Base-by-base conservation (phyloP, 2,797 vertebrate genomes). In the Cercopithecus petaurista region DNA sequence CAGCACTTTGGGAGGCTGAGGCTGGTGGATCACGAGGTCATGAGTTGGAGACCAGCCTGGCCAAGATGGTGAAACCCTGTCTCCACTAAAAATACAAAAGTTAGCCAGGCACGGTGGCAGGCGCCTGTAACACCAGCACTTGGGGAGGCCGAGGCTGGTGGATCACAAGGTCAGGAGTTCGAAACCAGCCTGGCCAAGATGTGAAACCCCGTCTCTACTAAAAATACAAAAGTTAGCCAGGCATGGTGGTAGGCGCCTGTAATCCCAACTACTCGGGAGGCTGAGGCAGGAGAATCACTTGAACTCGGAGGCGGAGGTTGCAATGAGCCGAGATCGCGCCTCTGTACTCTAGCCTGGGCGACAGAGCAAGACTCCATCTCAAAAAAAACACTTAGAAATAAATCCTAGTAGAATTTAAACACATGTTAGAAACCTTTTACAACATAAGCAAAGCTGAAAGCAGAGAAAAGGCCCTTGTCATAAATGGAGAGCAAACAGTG, bases 61-160 rank as follows among this genome's bases (percentile, higher is more conserved):
- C 59, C 59, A 61, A 61, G 12, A 33, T 61, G 28, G 59, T 15
- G 28, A 61, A 61, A 33, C 59, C 59, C 7, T 61, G 59, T 30
- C 59, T 33, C 28, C 30, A 61, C 28, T 61, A 30, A 61, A 61
- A 61, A 33, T 33, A 33, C 28, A 61, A 61, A 61, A 33, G 14
- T 61, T 30, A 61, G 59, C 28, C 0, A 1, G 28, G 13, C 13
- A 5, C 3, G 5, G 26, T 61, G 13, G 13, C 5, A 0, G 5
- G 30, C 7, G 59, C 59, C 28, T 61, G 28, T 30, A 61, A 30
- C 14, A 5, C 5, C 59, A 61, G 59, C 61, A 33, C 7, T 33
- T 8, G 17, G 61, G 30, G 15, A 64, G 61, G 61, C 15, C 0
- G 6, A 64, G 61, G 30, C 3, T 7, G 30, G 61, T 64, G 30